Conservation (phyloP, 2,888 invertebrate genomes). For the Leptopilina drosophilae region DNA sequence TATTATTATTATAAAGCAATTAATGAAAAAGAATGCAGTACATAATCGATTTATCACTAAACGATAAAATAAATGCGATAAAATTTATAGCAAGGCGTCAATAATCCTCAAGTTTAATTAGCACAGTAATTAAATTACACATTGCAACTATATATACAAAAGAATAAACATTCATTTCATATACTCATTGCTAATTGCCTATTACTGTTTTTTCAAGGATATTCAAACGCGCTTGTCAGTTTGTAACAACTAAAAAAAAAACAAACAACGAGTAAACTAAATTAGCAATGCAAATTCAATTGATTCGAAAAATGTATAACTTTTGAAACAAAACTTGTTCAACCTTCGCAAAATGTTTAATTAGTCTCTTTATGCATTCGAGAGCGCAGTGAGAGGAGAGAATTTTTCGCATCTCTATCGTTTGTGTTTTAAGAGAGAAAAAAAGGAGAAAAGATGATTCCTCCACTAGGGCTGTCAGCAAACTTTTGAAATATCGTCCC, state of each 20-base stretch:
- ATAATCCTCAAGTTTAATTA: conserved; percentile 21
- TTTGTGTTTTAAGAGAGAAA: not conserved
- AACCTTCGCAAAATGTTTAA: not conserved
- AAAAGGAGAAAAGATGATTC: conserved; percentile 24
- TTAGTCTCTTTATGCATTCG: not conserved
- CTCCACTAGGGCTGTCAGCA: conserved; percentile 69
- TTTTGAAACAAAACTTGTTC: not conserved
- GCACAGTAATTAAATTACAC: conserved; percentile 27
- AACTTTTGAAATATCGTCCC: conserved; percentile 73
- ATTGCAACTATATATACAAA: not conserved
- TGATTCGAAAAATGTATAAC: not conserved
- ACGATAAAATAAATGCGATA: not conserved
- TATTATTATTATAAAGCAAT: too few relatives aligned
- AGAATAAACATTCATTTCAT: conserved; percentile 8
- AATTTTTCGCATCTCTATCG: conserved; percentile 7
- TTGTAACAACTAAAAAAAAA: too few relatives aligned
- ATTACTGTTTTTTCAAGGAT: conserved; percentile 27
- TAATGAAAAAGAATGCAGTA: not conserved
- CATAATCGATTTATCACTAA: not conserved
- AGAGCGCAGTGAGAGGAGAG: not conserved
- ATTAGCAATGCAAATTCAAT: conserved; percentile 15
- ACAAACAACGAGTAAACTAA: not conserved
- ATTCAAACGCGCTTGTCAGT: conserved; percentile 11
- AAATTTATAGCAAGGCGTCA: conserved; percentile 23
- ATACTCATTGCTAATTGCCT: conserved; percentile 23